A percentile compares a stretch with the other conserved stretches of the same genome.
phyloP scores from a whole-genome alignment of 2,113 vertebrate genomes.

The Spermophilus dauricus region DNA sequence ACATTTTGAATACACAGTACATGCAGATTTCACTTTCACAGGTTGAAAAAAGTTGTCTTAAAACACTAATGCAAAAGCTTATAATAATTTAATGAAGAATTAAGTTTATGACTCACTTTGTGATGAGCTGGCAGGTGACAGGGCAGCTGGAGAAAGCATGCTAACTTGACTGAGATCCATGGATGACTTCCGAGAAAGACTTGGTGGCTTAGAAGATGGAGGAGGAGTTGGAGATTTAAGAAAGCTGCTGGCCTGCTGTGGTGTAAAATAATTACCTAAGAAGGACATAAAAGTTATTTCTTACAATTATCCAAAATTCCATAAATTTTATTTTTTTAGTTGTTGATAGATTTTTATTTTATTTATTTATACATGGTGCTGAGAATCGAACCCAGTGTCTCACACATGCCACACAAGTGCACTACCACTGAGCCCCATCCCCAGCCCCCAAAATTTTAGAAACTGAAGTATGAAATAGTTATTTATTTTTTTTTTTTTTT shows the following conservation, averaged over 20 bases:
- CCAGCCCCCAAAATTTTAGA: no score
- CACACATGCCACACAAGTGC: no score
- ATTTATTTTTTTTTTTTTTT: not conserved
- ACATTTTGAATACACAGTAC: conserved; percentile 86
- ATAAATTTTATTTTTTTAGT: not conserved
- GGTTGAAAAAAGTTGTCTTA: conserved; percentile 82
- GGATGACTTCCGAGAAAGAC: conserved; percentile 97
- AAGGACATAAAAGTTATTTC: conserved; percentile 70
- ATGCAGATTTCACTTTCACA: conserved; percentile 85
- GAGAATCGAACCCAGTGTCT: no score
- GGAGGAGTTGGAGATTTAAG: conserved; percentile 98
- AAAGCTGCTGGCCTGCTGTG: conserved; percentile 95
- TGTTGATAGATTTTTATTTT: no score
- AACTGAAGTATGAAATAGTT: not conserved
- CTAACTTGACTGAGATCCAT: conserved; percentile 95
- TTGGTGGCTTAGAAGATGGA: conserved; percentile 92
- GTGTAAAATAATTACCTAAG: conserved; percentile 90
- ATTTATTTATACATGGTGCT: no score
- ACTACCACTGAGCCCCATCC: no score
- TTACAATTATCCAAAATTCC: not conserved
- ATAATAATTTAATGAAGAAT: conserved; percentile 87
- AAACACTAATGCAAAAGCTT: conserved; percentile 87
- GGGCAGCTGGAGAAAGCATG: conserved; percentile 95
- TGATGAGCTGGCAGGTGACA: conserved; percentile 96
- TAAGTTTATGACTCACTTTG: conserved; percentile 96